phyloP scores from a whole-genome alignment of 2,888 invertebrate species.

The Phaedon cochleariae region DNA sequence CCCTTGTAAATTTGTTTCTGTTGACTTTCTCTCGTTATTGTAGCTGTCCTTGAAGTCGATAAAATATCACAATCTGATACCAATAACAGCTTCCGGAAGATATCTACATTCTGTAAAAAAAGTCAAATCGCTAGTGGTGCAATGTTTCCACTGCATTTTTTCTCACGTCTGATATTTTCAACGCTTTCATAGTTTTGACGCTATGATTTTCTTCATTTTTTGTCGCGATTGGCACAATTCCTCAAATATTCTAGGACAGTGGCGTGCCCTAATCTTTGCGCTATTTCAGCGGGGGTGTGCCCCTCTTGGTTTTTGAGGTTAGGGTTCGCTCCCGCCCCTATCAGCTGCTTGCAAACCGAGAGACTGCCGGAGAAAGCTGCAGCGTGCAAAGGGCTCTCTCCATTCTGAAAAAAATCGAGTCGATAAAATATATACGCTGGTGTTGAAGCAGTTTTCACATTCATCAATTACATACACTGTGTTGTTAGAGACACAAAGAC shows the following conservation, averaged over 20 bases:
- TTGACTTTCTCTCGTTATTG: too few relatives aligned
- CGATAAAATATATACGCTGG: not conserved
- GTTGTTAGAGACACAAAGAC: too few relatives aligned
- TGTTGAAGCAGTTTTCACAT: slow-evolving; percentile 6
- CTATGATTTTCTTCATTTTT: slow-evolving; percentile 8
- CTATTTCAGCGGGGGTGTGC: slow-evolving; percentile 72
- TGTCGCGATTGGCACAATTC: slow-evolving; percentile 47
- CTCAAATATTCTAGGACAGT: slow-evolving; percentile 68
- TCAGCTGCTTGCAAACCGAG: slow-evolving; percentile 78
- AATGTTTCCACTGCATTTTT: too few relatives aligned
- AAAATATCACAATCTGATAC: too few relatives aligned
- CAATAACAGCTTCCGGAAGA: too few relatives aligned
- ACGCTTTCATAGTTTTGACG: too few relatives aligned
- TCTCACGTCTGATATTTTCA: too few relatives aligned
- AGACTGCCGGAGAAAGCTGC: slow-evolving; percentile 90
- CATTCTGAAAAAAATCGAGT: slow-evolving; percentile 73
- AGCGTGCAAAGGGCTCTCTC: slow-evolving; percentile 90
- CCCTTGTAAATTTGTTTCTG: too few relatives aligned
- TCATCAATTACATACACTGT: too few relatives aligned
- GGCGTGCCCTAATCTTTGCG: slow-evolving; percentile 65
- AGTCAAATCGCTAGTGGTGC: too few relatives aligned
- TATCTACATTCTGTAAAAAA: too few relatives aligned
- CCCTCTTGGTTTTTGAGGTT: slow-evolving; percentile 77
- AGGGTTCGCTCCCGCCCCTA: slow-evolving; percentile 75
- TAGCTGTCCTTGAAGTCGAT: too few relatives aligned